Conservation (phyloP, 1,140 invertebrate genomes). For the Neodiprion fabricii region DNA sequence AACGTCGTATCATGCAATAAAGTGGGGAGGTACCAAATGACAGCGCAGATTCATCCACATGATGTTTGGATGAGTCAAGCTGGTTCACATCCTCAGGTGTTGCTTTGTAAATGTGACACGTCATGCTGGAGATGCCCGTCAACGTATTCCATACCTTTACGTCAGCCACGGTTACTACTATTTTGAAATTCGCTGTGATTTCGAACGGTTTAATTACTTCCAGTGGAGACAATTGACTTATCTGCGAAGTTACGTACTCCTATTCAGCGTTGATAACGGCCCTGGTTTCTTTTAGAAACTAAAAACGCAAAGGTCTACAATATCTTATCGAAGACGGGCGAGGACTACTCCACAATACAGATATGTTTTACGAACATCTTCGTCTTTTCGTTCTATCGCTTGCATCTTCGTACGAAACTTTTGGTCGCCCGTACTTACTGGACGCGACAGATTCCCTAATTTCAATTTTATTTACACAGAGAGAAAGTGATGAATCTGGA, state of each 20-base stretch:
- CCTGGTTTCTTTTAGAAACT: conserved; percentile 30
- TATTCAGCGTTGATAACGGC: conserved; percentile 15
- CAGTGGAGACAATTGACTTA: not conserved
- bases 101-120: too few species aligned
- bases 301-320: conserved; percentile 32
- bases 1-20: conserved; percentile 28
- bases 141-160: conserved; percentile 23
- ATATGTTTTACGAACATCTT: too few species aligned
- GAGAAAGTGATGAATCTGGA: too few species aligned
- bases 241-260: conserved; percentile 12
- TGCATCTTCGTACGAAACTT: too few species aligned
- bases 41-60: not conserved
- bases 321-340: conserved; percentile 21
- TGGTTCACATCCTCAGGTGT: too few species aligned
- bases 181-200: conserved; percentile 20
- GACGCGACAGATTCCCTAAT: too few species aligned
- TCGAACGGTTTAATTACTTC: not conserved
- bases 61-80: not conserved
- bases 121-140: too few species aligned
- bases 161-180: conserved; percentile 29
- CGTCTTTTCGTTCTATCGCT: too few species aligned
- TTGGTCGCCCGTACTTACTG: too few species aligned
- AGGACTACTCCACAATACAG: too few species aligned
- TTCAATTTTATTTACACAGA: too few species aligned
- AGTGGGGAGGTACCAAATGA: conserved; percentile 21